Conservation (phyloP, 2,797 vertebrate species). For the Silurus aristotelis region DNA sequence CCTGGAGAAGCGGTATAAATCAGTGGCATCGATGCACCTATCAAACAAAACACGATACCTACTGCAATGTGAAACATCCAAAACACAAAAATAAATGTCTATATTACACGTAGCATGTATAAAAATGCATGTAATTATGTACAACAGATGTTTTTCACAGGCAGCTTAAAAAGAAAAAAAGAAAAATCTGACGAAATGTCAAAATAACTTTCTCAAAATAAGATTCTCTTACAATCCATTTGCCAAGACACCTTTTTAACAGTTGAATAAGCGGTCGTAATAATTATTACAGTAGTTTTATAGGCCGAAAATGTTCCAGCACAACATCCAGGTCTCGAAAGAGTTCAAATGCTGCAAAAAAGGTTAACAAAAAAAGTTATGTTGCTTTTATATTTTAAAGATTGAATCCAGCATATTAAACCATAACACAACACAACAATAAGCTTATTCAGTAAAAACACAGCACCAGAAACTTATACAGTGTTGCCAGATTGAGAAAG, state of each 20-base stretch:
- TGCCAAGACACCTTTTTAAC: constrained; percentile 5
- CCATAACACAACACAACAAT: not conserved
- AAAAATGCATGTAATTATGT: constrained; percentile 58
- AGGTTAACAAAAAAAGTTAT: not conserved
- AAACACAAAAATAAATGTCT: constrained; percentile 69
- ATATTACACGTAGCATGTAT: constrained; percentile 55
- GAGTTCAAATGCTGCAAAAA: not conserved
- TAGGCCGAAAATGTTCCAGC: not conserved
- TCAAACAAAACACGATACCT: constrained; percentile 36
- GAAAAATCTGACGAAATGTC: constrained; percentile 53
- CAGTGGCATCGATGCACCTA: constrained; percentile 37
- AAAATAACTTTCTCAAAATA: constrained; percentile 50
- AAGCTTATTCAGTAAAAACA: not conserved
- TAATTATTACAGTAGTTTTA: constrained; percentile 3
- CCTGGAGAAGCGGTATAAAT: constrained; percentile 30
- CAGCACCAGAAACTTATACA: not conserved
- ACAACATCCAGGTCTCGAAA: not conserved
- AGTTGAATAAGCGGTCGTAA: constrained; percentile 7
- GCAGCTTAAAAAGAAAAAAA: constrained; percentile 37
- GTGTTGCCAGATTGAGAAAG: constrained; percentile 10
- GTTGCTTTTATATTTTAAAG: not conserved
- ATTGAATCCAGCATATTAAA: constrained; percentile 6
- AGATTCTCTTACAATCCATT: constrained; percentile 37
- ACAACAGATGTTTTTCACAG: constrained; percentile 56
- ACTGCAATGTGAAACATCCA: constrained; percentile 55